phyloP scores from a whole-genome alignment of 1,140 invertebrate genomes.

The Dendroctonus valens region DNA sequence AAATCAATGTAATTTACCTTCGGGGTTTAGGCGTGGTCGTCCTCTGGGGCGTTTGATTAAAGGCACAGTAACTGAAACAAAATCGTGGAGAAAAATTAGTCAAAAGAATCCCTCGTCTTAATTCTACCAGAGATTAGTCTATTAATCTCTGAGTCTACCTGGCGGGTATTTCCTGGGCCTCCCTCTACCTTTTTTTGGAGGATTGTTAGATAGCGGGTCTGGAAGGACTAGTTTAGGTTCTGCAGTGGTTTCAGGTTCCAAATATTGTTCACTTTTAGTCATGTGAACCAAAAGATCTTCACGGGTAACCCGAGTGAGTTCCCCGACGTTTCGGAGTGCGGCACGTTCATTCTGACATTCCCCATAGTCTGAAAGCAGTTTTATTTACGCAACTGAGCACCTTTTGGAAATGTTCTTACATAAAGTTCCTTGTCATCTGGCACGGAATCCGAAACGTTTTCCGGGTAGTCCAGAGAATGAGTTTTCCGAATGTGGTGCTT shows the following conservation, averaged over 20 bases:
- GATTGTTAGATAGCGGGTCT: background rate
- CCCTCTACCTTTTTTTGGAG: conserved; percentile 36
- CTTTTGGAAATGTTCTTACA: conserved; percentile 4
- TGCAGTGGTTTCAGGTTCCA: background rate
- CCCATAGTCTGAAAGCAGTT: conserved; percentile 30
- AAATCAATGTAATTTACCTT: background rate
- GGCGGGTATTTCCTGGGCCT: conserved; percentile 39
- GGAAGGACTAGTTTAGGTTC: background rate
- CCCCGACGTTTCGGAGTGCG: conserved; percentile 3
- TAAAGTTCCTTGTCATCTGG: background rate
- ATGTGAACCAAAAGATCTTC: conserved; percentile 20
- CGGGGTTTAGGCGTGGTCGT: conserved; percentile 25
- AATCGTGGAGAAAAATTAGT: background rate
- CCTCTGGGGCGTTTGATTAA: conserved; percentile 37
- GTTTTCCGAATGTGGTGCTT: conserved; percentile 54
- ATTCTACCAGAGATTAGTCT: no score
- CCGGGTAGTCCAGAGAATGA: conserved; percentile 36
- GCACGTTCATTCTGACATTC: conserved; percentile 23
- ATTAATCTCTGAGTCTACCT: no score
- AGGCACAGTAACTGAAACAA: conserved; percentile 31
- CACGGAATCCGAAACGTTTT: conserved; percentile 8
- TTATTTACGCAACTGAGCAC: background rate
- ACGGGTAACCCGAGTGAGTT: conserved; percentile 8
- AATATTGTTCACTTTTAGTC: no score
- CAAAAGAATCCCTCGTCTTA: background rate